phyloP scores from a whole-genome alignment of 1,140 invertebrate genomes.

The Drosophila sulfurigaster region DNA sequence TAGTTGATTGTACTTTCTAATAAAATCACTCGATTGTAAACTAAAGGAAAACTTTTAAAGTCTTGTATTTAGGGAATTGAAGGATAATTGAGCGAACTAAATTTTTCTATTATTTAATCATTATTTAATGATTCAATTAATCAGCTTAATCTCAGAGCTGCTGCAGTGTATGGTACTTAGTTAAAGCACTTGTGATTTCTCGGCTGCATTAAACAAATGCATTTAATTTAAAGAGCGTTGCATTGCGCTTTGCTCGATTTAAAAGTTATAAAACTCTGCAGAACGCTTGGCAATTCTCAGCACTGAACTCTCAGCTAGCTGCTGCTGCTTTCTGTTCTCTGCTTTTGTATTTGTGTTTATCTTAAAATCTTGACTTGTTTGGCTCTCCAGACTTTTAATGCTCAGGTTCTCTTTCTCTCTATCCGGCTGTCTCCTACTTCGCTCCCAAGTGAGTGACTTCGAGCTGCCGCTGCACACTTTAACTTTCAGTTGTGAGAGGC shows the following conservation, averaged over 20 bases:
- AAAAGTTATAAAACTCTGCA: not conserved
- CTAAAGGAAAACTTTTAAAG: no score
- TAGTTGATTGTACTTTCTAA: no score
- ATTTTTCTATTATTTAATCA: not conserved
- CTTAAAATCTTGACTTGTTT: conserved; percentile 70
- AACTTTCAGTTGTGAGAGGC: conserved; percentile 49
- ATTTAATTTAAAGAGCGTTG: not conserved
- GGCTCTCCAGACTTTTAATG: conserved; percentile 69
- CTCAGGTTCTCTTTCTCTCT: not conserved
- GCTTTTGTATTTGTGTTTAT: conserved; percentile 66
- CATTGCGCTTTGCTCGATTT: not conserved
- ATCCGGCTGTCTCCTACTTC: not conserved
- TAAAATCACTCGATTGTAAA: no score
- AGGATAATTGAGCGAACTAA: no score
- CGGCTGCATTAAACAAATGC: not conserved
- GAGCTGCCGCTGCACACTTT: conserved; percentile 50
- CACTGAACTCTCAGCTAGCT: not conserved
- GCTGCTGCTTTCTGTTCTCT: conserved; percentile 2
- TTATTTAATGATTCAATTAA: not conserved
- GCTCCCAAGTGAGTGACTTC: conserved; percentile 66
- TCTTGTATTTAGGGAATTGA: no score
- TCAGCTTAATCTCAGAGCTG: not conserved
- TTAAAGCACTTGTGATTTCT: not conserved
- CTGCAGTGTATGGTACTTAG: not conserved
- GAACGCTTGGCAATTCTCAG: no score